phyloP scores from a whole-genome alignment of 2,113 vertebrate genomes.

The Erythrocercus mccallii region DNA sequence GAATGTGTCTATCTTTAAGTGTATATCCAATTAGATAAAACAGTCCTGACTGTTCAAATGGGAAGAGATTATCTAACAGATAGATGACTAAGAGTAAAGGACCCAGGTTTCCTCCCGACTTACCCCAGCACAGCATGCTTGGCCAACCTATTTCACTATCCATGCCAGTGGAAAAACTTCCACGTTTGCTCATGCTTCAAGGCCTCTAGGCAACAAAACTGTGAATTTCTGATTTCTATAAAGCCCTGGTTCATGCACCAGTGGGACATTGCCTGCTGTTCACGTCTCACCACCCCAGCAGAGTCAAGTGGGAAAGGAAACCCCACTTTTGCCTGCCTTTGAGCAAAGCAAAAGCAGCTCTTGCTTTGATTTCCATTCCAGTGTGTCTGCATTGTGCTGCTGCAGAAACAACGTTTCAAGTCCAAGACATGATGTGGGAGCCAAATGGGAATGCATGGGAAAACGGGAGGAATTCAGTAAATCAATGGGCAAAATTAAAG shows the following conservation, averaged over 20 bases:
- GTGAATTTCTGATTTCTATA: not conserved
- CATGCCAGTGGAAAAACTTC: not conserved
- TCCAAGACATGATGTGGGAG: fast-evolving
- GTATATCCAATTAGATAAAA: not conserved
- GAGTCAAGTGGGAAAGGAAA: not conserved
- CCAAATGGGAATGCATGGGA: not conserved
- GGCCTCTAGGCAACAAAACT: not conserved
- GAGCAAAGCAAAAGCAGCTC: not conserved
- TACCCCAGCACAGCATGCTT: not conserved
- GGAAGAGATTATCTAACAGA: not conserved
- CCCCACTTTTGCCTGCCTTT: not conserved
- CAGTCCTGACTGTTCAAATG: not conserved
- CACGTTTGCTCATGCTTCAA: not conserved
- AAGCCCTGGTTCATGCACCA: not conserved
- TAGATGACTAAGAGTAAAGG: not conserved
- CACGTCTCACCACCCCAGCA: not conserved
- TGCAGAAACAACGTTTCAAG: not conserved
- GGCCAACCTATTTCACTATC: not conserved
- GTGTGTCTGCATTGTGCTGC: not conserved
- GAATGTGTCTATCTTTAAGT: not conserved
- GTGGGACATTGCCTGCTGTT: not conserved
- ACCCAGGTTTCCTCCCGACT: not conserved
- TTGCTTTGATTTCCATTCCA: not conserved
- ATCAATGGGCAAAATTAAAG: not conserved
- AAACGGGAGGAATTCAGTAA: not conserved